These are phyloP conservation scores for Platanista minor DNA, from an alignment of 2,113 vertebrate genomes.

Conservation along the genomic window DNA sequence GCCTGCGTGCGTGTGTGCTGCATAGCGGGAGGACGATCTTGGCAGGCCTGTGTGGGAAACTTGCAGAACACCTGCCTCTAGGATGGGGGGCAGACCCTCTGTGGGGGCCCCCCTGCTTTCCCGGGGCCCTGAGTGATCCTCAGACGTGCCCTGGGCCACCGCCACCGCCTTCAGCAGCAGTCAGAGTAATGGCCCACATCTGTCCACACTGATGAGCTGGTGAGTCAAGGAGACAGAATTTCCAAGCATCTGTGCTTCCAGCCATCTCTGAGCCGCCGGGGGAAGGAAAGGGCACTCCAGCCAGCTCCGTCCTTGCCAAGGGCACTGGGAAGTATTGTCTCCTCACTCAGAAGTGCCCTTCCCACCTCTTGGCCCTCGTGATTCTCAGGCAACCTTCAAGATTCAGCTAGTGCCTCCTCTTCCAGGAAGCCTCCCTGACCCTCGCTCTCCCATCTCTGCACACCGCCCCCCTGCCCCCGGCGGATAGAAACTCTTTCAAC, in stretches of 20 bases:
- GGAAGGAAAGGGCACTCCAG: slow-evolving; percentile 2
- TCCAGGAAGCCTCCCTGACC: background rate
- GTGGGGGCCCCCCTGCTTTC: background rate
- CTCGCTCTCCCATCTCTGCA: background rate
- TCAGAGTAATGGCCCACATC: background rate
- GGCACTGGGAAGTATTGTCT: background rate
- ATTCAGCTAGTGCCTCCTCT: background rate
- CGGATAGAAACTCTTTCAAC: accelerated
- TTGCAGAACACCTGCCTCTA: slow-evolving; percentile 54
- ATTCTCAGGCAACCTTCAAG: background rate
- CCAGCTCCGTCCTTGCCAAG: background rate
- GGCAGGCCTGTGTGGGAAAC: slow-evolving; percentile 45
- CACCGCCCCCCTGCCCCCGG: accelerated
- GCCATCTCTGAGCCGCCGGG: background rate
- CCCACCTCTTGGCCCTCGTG: background rate
- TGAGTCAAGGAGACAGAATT: background rate
- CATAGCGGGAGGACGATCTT: background rate
- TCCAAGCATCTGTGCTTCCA: background rate
- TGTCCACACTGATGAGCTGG: background rate
- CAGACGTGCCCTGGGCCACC: slow-evolving; percentile 58
- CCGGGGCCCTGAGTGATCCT: slow-evolving; percentile 9
- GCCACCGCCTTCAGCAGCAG: slow-evolving; percentile 27
- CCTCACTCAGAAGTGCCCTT: background rate
- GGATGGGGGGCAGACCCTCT: background rate
- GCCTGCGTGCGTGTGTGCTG: background rate